These are phyloP conservation scores for Elgaria multicarinata DNA, from an alignment of 2,113 vertebrate genomes.

Conservation along the genomic window DNA sequence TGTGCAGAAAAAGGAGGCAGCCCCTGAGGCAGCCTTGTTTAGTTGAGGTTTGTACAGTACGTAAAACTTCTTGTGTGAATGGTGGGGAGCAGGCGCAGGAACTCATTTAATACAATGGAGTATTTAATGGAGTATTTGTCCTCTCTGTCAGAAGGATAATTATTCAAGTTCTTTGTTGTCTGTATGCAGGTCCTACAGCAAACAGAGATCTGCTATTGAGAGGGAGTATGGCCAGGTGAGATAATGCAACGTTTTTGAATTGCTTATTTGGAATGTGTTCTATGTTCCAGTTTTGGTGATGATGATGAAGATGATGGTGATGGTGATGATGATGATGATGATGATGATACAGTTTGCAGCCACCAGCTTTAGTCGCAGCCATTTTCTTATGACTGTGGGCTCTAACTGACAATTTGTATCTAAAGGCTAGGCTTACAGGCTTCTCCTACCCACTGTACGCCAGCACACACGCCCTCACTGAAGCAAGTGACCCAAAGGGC, in stretches of 20 bases:
- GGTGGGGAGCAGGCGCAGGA: neutral
- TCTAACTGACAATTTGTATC: neutral
- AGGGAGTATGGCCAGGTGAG: constrained; percentile 92
- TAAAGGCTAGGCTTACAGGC: too few species aligned
- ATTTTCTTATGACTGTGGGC: neutral
- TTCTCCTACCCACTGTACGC: neutral
- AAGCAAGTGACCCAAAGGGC: neutral
- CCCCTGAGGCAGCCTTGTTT: too few species aligned
- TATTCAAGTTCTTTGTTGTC: rapidly evolving
- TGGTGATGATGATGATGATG: too few species aligned
- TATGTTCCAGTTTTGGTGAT: neutral
- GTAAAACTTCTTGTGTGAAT: neutral
- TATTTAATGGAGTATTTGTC: too few species aligned
- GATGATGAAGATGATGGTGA: neutral
- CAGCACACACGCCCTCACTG: neutral
- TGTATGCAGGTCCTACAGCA: constrained; percentile 87
- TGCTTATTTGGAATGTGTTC: neutral
- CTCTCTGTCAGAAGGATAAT: neutral
- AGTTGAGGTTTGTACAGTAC: neutral
- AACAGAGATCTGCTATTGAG: constrained; percentile 89
- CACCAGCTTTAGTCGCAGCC: neutral
- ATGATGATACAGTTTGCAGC: neutral
- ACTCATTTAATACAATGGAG: too few species aligned
- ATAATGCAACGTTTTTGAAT: rapidly evolving
- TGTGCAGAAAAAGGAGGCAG: neutral